Percentiles rank a stretch among this genome's conserved stretches.
These are phyloP conservation scores for Frankliniella fusca DNA, from an alignment of 2,888 invertebrate species.

Conservation along the genomic window DNA sequence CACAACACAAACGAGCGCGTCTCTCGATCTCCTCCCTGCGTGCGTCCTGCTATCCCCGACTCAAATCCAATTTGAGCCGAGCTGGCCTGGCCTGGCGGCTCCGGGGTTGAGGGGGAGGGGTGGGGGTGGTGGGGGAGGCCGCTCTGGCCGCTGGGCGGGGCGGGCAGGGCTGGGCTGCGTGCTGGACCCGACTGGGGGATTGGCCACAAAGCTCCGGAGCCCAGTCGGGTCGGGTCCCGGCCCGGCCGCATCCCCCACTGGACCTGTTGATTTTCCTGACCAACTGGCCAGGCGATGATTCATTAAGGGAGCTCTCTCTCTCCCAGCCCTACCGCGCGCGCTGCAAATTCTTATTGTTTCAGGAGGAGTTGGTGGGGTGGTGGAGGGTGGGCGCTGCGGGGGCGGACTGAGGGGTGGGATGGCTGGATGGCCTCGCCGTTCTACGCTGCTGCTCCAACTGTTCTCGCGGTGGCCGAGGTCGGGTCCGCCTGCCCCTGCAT, in stretches of 20 bases:
- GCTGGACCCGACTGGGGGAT: not conserved
- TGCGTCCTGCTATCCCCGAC: not conserved
- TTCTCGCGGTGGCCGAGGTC: too few species aligned
- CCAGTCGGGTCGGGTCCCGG: not conserved
- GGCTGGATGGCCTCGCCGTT: too few species aligned
- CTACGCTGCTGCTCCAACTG: too few species aligned
- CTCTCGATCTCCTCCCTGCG: too few species aligned
- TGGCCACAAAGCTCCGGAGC: conserved; percentile 4
- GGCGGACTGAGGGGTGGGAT: too few species aligned
- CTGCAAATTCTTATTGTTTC: too few species aligned
- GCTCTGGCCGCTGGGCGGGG: too few species aligned
- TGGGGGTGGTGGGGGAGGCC: not conserved
- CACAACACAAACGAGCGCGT: not conserved
- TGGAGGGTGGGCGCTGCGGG: too few species aligned
- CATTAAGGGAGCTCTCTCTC: not conserved
- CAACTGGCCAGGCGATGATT: conserved; percentile 23
- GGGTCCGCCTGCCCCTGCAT: too few species aligned
- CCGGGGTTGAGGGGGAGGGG: not conserved
- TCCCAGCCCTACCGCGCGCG: not conserved
- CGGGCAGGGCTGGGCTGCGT: not conserved
- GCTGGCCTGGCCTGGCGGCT: not conserved
- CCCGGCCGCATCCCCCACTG: not conserved
- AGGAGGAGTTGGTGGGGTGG: too few species aligned
- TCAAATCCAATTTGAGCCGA: conserved; percentile 16
- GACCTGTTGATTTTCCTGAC: conserved; percentile 24